Base-by-base conservation (phyloP, 2,797 vertebrate species). In the Nyctibius grandis region DNA sequence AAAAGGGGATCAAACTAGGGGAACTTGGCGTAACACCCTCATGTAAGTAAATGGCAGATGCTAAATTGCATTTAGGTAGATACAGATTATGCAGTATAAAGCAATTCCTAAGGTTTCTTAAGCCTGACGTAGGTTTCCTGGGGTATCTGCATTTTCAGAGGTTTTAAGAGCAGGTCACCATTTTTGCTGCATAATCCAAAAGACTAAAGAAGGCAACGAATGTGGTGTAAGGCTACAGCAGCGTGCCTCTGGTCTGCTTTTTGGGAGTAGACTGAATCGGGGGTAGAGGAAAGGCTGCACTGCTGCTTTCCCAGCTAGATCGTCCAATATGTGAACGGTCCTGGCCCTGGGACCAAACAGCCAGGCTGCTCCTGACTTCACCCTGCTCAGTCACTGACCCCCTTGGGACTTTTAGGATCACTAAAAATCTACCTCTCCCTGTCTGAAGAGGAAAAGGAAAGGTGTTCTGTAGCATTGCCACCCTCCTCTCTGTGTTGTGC, bases 311-410 rank as follows among this genome's bases (percentile, higher is more conserved):
- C n/a, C 56, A 44, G 0, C 4, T 47, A 47, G 15, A 36, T 57
- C 2, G 0, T 70, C 29, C 14, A 61, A 31, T 4, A 15, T 0
- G 0, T 9, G 8, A 19, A 3, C 33, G 16, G 16, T 91, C 31
- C 36, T 19, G 51, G 26, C 34, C 28, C 14, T 36, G 15, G 51
- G 42, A 42, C 16, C 2, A 17, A 87, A 75, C 42, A 69, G 29
- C 36, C 14, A n/a, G 36, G n/a, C 36, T 67, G 40, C 17, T 77
- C 26, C 36, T 42, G 21, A 56, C 72, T 54, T 85, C 82, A 33
- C 16, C 14, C 42, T 61, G 5, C 25, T 65, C 36, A 36, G 9
- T 11, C 51, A 40, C n/a, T 67, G 14, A 18, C 12, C 14, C 20
- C 3, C 5, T 8, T 0, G 0, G 54, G 86, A 59, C 36, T 64